A percentile compares a stretch with the other conserved stretches of the same genome.
Conservation (phyloP, 2,888 invertebrate species). For the Opisthograptis luteolata region DNA sequence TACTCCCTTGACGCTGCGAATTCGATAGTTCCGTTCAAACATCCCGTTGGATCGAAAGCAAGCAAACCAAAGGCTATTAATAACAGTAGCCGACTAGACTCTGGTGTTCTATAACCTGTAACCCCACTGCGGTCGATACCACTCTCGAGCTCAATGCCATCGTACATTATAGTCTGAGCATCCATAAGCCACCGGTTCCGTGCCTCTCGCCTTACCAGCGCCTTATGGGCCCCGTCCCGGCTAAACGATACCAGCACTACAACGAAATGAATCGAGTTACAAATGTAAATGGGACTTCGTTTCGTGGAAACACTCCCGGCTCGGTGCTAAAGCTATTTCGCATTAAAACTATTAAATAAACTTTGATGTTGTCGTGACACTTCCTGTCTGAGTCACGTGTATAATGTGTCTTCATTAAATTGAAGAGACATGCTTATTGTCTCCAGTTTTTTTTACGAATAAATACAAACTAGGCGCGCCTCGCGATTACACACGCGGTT, state of each 20-base stretch:
- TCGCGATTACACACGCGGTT: too few species aligned
- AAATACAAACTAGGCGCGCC: too few species aligned
- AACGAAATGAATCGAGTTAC: constrained; percentile 31
- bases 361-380: constrained; percentile 19
- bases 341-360: constrained; percentile 27
- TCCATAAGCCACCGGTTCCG: constrained; percentile 34
- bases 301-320: constrained; percentile 17
- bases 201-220: constrained; percentile 15
- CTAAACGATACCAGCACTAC: constrained; percentile 34
- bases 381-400: constrained; percentile 7
- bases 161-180: constrained; percentile 18
- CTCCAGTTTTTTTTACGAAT: too few species aligned
- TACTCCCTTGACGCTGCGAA: constrained; percentile 6
- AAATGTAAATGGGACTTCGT: constrained; percentile 29
- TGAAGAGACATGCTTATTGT: constrained; percentile 3
- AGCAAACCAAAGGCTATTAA: too few species aligned
- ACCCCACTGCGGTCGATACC: constrained; percentile 5
- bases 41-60: constrained; percentile 7
- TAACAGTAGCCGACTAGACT: too few species aligned
- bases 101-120: background rate
- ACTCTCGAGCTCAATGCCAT: constrained; percentile 32
- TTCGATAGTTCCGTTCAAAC: constrained; percentile 15
- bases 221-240: constrained; percentile 19
- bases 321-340: constrained; percentile 19
- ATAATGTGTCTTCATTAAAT: background rate